Conservation (phyloP, 2,113 vertebrate genomes). For the Tringa solitaria region DNA sequence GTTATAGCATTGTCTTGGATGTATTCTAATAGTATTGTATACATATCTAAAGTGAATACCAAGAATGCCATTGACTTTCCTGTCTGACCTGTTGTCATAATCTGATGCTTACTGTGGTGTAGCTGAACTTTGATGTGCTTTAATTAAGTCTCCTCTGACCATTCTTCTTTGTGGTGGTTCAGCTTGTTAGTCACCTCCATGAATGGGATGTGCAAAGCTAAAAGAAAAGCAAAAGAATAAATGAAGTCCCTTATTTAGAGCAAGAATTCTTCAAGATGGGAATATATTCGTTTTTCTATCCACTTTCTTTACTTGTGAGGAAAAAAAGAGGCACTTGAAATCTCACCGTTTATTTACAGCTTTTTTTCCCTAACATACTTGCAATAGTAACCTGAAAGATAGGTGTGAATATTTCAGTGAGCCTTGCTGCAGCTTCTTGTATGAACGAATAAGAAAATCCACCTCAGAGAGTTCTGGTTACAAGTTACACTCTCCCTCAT, state of each 20-base stretch:
- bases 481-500: not conserved
- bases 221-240: not conserved
- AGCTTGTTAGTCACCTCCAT: not conserved
- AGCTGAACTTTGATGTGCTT: not conserved
- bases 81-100: not conserved
- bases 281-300: not conserved
- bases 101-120: not conserved
- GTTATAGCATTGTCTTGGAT: not conserved
- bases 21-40: not conserved
- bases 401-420: not conserved
- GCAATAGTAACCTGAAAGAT: not conserved
- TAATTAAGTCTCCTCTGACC: not conserved
- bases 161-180: not conserved
- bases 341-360: not conserved
- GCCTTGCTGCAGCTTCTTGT: not conserved
- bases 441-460: not conserved
- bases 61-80: not conserved
- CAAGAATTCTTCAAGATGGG: not conserved
- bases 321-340: not conserved
- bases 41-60: not conserved
- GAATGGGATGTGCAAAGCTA: not conserved
- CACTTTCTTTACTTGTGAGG: not conserved
- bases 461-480: not conserved
- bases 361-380: not conserved
- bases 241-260: not conserved